These are phyloP conservation scores for Poecilia velifera DNA, from an alignment of 2,797 vertebrate species.

Conservation along the genomic window DNA sequence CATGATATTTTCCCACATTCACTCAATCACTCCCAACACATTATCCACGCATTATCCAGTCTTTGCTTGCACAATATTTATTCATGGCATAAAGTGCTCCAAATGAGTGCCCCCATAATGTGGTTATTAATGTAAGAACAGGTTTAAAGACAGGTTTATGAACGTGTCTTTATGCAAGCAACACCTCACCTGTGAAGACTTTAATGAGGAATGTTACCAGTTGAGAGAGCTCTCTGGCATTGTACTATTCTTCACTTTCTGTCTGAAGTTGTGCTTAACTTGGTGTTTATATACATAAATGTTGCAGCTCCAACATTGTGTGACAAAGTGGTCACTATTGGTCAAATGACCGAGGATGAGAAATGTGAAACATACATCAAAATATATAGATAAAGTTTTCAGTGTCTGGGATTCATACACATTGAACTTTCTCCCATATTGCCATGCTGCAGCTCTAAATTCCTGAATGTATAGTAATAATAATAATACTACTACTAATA, in stretches of 20 bases:
- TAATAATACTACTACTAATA: too few species aligned
- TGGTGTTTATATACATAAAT: constrained; percentile 14
- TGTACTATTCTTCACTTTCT: constrained; percentile 24
- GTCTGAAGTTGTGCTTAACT: constrained; percentile 45
- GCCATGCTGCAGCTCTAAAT: neutral
- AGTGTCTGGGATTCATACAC: neutral
- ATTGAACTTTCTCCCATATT: neutral
- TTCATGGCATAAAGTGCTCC: constrained; percentile 70
- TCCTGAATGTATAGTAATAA: neutral
- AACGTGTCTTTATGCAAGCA: constrained; percentile 39
- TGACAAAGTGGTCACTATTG: neutral
- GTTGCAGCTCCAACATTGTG: neutral
- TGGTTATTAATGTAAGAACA: constrained; percentile 69
- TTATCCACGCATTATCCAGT: constrained; percentile 70
- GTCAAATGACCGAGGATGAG: neutral
- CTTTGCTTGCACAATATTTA: constrained; percentile 70
- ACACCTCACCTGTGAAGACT: constrained; percentile 52
- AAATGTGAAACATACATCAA: neutral
- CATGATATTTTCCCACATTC: constrained; percentile 84
- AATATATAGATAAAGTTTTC: neutral
- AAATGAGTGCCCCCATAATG: constrained; percentile 61
- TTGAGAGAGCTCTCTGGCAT: constrained; percentile 30
- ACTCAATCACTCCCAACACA: constrained; percentile 74
- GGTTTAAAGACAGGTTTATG: constrained; percentile 31
- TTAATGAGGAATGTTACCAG: constrained; percentile 44